These are phyloP conservation scores for Isoperla grammatica DNA, from an alignment of 2,888 invertebrate genomes.

Conservation along the genomic window DNA sequence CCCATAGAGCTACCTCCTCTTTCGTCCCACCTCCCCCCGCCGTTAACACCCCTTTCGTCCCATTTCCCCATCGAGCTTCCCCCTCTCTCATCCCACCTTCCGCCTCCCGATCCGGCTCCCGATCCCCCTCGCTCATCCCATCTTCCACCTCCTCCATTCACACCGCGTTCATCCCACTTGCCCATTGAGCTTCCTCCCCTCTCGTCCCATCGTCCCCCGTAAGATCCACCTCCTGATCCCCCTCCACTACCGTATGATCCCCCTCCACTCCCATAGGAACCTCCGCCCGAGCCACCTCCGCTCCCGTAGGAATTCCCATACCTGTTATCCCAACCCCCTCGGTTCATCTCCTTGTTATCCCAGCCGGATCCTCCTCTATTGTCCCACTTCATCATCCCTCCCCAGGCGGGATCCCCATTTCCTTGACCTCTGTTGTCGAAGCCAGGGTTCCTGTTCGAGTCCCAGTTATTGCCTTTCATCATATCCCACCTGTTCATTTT, in stretches of 20 bases:
- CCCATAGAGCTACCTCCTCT: slow-evolving; percentile 6
- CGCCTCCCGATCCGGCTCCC: slow-evolving; percentile 19
- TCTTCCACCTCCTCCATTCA: neutral
- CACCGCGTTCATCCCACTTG: neutral
- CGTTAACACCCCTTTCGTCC: slow-evolving; percentile 1
- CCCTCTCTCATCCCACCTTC: slow-evolving; percentile 1
- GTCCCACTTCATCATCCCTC: neutral
- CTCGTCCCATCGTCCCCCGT: neutral
- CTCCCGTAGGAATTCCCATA: neutral
- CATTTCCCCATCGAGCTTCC: slow-evolving; percentile 8
- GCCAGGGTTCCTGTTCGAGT: neutral
- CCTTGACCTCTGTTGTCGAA: neutral
- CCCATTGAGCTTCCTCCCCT: neutral
- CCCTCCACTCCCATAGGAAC: neutral
- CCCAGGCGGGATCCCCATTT: neutral
- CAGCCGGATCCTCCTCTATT: no score
- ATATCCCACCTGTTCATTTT: slow-evolving; percentile 2
- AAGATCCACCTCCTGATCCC: neutral
- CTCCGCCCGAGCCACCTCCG: neutral
- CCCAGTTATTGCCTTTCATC: slow-evolving; percentile 7
- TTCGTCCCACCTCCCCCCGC: slow-evolving; percentile 12
- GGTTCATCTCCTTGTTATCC: no score
- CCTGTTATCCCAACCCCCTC: neutral
- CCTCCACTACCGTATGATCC: neutral
- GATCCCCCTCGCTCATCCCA: slow-evolving; percentile 10